Percentiles rank a stretch among this genome's conserved stretches.
phyloP scores from a whole-genome alignment of 2,797 vertebrate genomes.

The Pipistrellus pygmaeus region DNA sequence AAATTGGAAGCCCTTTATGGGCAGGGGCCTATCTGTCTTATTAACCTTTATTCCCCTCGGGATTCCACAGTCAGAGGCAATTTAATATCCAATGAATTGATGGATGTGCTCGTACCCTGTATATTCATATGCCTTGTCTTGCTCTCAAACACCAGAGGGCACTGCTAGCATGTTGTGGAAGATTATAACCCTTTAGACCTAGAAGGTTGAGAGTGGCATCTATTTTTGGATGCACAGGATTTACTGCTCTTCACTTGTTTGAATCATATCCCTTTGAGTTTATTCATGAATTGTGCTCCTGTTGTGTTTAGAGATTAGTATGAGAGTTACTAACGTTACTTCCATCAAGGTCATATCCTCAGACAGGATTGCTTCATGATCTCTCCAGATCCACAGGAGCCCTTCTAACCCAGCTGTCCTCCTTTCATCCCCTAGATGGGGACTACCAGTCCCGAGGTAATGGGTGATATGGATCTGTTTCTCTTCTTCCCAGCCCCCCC shows the following conservation, averaged over 20 bases:
- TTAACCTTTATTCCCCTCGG: background rate
- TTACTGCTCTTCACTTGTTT: conserved; percentile 13
- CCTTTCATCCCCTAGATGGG: background rate
- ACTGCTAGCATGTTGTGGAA: background rate
- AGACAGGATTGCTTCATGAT: background rate
- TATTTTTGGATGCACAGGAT: background rate
- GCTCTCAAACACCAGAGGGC: conserved; percentile 73
- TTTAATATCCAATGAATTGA: background rate
- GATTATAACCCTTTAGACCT: background rate
- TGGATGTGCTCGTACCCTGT: background rate
- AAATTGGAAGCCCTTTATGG: background rate
- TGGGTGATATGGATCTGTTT: background rate
- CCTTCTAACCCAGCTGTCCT: background rate
- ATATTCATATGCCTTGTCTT: conserved; percentile 28
- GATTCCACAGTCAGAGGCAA: background rate
- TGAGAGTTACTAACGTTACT: background rate
- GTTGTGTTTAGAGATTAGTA: background rate
- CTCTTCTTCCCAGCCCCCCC: conserved; percentile 6
- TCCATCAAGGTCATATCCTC: conserved; percentile 9
- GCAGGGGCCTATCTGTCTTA: background rate
- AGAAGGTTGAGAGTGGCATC: background rate
- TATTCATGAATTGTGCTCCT: background rate
- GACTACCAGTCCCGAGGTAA: background rate
- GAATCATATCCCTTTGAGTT: background rate
- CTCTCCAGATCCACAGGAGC: background rate